These are phyloP conservation scores for Xanthia togata DNA, from an alignment of 2,888 invertebrate species.

Conservation along the genomic window DNA sequence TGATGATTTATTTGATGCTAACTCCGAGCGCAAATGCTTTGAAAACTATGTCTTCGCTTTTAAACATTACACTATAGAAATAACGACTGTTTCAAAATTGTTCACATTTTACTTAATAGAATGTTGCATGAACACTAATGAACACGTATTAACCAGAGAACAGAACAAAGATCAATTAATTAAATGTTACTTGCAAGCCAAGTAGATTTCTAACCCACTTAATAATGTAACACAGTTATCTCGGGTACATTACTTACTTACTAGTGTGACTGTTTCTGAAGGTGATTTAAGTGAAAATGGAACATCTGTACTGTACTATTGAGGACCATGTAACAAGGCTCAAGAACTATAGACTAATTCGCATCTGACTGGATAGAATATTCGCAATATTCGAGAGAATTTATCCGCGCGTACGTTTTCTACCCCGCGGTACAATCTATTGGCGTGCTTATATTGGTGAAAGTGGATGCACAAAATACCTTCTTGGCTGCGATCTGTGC, in stretches of 20 bases:
- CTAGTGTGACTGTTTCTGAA: slow-evolving; percentile 49
- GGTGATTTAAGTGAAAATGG: slow-evolving; percentile 45
- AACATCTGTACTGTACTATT: slow-evolving; percentile 26
- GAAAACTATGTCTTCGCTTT: slow-evolving; percentile 2
- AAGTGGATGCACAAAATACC: slow-evolving; percentile 86
- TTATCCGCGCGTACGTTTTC: slow-evolving; percentile 74
- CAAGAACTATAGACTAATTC: slow-evolving; percentile 27
- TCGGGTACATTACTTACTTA: slow-evolving; percentile 39
- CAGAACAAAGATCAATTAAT: slow-evolving; percentile 67
- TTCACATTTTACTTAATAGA: slow-evolving; percentile 30
- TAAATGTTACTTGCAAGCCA: slow-evolving; percentile 58
- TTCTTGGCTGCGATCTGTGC: slow-evolving; percentile 72
- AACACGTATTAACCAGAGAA: slow-evolving; percentile 52
- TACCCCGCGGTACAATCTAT: slow-evolving; percentile 78
- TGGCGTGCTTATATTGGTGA: slow-evolving; percentile 86
- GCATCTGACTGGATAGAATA: slow-evolving; percentile 47
- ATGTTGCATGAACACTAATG: slow-evolving; percentile 49
- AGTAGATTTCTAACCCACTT: slow-evolving; percentile 65
- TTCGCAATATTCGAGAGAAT: slow-evolving; percentile 67
- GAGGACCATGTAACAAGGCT: slow-evolving; percentile 6
- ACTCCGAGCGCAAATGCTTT: slow-evolving; percentile 8
- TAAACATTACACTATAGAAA: slow-evolving; percentile 1
- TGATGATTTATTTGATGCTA: slow-evolving; percentile 26
- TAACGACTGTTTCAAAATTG: slow-evolving; percentile 4
- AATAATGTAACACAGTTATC: slow-evolving; percentile 65